phyloP scores from a whole-genome alignment of 2,888 invertebrate genomes.

The Phrixothrix hirtus region DNA sequence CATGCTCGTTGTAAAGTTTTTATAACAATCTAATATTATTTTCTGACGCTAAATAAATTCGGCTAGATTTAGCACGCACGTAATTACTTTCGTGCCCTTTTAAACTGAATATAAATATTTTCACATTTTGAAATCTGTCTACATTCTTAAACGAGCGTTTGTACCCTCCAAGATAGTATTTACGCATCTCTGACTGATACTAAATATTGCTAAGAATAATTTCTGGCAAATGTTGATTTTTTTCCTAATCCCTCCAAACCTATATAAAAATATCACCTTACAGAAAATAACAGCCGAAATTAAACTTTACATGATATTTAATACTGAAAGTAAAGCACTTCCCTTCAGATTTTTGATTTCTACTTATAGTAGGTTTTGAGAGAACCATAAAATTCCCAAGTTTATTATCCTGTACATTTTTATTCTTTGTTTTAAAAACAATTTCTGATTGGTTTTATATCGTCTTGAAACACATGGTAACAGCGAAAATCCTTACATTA shows the following conservation, averaged over 20 bases:
- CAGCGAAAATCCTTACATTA: constrained; percentile 1
- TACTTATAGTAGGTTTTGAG: background rate
- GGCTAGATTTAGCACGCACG: constrained; percentile 7
- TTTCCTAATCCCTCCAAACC: background rate
- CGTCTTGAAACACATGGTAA: background rate
- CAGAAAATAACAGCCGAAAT: background rate
- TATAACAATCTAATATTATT: constrained; percentile 6
- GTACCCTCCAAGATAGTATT: constrained; percentile 9
- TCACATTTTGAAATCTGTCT: background rate
- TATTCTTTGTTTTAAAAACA: background rate
- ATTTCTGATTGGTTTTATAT: background rate
- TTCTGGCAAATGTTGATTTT: constrained; percentile 2
- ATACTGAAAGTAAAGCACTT: background rate
- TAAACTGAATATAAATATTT: constrained; percentile 5
- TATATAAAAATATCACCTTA: background rate
- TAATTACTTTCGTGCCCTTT: constrained; percentile 18
- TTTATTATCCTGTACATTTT: constrained; percentile 4
- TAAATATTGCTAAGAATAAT: too few relatives aligned
- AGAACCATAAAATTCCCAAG: constrained; percentile 1
- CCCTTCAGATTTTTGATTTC: background rate
- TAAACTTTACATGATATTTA: constrained; percentile 1
- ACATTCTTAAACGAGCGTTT: background rate
- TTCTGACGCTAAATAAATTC: constrained; percentile 8
- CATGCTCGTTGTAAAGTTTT: constrained; percentile 10
- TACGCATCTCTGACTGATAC: too few relatives aligned